phyloP scores from a whole-genome alignment of 2,797 vertebrate genomes.

The Gadopsis marmoratus region DNA sequence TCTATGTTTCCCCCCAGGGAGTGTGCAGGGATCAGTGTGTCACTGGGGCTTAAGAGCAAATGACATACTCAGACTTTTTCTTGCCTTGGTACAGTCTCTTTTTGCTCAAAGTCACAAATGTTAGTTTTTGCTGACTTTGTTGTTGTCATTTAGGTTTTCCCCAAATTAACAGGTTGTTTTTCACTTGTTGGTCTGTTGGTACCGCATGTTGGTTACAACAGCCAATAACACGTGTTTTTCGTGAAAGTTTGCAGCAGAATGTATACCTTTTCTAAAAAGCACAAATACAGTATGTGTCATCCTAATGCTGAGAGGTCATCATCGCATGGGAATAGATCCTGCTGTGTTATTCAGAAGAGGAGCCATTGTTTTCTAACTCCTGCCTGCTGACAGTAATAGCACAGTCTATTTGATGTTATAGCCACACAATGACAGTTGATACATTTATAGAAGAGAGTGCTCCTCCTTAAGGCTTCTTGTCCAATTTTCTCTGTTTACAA shows the following conservation, averaged over 20 bases:
- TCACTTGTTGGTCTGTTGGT: not conserved
- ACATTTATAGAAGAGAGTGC: constrained; percentile 43
- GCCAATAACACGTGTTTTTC: too few relatives aligned
- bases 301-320: constrained; percentile 36
- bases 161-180: not conserved
- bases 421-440: constrained; percentile 51
- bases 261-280: constrained; percentile 1
- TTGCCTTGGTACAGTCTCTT: not conserved
- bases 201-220: not conserved
- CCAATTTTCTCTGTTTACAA: constrained; percentile 45
- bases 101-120: not conserved
- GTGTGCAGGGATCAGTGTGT: constrained; percentile 24
- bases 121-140: not conserved
- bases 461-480: constrained; percentile 42
- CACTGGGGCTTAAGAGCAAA: constrained; percentile 25
- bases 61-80: constrained; percentile 20
- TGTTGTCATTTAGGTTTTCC: not conserved
- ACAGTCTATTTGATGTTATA: constrained; percentile 56
- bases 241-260: not conserved
- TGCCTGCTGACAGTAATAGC: constrained; percentile 52
- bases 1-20: constrained; percentile 20
- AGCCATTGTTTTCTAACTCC: constrained; percentile 49
- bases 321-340: constrained; percentile 36
- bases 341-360: constrained; percentile 34
- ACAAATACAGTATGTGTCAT: not conserved